A percentile compares a stretch with the other conserved stretches of the same genome.
phyloP scores from a whole-genome alignment of 2,888 invertebrate species.

The Hydraecia micacea region DNA sequence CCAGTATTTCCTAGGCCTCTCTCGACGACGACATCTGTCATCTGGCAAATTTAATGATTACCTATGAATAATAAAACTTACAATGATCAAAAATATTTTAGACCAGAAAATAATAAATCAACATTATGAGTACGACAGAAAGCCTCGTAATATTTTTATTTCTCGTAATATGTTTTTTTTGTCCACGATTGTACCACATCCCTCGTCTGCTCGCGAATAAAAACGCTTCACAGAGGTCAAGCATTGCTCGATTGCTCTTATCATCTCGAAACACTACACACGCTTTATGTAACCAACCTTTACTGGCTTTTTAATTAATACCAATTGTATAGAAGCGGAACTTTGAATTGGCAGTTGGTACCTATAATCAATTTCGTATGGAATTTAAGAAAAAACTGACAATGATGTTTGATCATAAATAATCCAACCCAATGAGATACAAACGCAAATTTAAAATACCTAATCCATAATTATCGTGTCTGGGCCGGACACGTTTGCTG shows the following conservation, averaged over 20 bases:
- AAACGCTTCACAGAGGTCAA: slow-evolving; percentile 54
- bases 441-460: not conserved
- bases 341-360: slow-evolving; percentile 21
- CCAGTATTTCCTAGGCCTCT: too few species aligned
- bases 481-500: too few species aligned
- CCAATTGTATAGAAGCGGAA: slow-evolving; percentile 3
- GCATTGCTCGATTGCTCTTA: slow-evolving; percentile 58
- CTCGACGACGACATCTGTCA: too few species aligned
- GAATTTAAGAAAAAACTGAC: not conserved
- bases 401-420: not conserved
- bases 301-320: slow-evolving; percentile 44
- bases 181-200: not conserved
- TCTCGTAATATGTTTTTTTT: not conserved
- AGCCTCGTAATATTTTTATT: not conserved
- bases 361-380: not conserved
- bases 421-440: not conserved
- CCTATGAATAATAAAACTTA: not conserved
- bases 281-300: slow-evolving; percentile 37
- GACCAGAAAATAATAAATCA: not conserved
- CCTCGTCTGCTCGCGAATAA: slow-evolving; percentile 45
- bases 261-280: slow-evolving; percentile 49
- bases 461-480: too few species aligned
- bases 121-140: not conserved
- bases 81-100: not conserved
- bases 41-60: too few species aligned